phyloP scores from a whole-genome alignment of 2,797 vertebrate species.

The Platalea minor region DNA sequence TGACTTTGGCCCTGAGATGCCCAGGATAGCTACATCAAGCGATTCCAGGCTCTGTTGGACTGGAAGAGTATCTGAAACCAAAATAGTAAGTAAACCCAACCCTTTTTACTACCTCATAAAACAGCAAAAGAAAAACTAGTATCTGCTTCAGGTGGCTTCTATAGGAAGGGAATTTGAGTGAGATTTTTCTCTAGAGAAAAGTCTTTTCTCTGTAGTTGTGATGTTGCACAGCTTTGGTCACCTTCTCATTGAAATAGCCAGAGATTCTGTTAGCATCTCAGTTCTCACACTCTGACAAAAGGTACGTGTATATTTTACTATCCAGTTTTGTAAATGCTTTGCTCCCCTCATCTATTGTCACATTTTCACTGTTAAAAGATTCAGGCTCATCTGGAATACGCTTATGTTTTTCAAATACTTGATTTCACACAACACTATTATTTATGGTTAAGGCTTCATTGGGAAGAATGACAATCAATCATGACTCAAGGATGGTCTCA shows the following conservation, averaged over 20 bases:
- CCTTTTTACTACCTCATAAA: neutral
- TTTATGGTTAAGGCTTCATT: constrained; percentile 42
- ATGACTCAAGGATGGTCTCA: neutral
- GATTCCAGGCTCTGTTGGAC: neutral
- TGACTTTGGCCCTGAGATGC: neutral
- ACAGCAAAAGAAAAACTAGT: neutral
- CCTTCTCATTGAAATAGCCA: neutral
- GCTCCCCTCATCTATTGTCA: neutral
- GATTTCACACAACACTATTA: constrained; percentile 43
- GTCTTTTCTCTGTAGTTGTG: neutral
- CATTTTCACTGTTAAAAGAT: neutral
- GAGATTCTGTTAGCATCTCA: neutral
- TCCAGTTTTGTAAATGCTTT: neutral
- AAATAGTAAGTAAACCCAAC: neutral
- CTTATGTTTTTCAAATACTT: constrained; percentile 40
- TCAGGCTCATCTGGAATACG: neutral
- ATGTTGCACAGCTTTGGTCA: neutral
- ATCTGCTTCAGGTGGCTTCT: neutral
- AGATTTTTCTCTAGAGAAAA: neutral
- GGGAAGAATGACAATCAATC: constrained; percentile 41
- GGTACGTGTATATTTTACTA: neutral
- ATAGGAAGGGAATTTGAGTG: neutral
- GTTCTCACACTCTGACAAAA: neutral
- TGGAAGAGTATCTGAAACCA: neutral
- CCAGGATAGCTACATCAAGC: neutral